Conservation (phyloP, 2,113 vertebrate genomes). For the Electrona antarctica region DNA sequence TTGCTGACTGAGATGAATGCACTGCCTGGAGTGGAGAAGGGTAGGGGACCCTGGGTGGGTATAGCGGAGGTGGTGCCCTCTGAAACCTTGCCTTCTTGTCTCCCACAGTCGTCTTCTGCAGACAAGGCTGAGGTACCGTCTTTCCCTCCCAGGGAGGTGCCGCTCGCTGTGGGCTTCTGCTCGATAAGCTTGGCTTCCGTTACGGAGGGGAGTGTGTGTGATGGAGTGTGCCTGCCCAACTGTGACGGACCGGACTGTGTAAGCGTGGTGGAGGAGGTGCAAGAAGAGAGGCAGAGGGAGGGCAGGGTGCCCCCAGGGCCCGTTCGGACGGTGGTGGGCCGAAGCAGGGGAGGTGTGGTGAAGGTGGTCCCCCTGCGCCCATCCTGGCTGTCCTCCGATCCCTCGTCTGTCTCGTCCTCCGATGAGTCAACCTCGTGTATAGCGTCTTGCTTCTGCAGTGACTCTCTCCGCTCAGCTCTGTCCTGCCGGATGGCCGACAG, state of each 20-base stretch:
- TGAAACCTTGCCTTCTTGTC: conserved; percentile 30
- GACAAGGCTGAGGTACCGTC: conserved; percentile 28
- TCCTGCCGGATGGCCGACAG: conserved; percentile 90
- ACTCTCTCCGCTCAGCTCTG: conserved; percentile 91
- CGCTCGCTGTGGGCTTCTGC: conserved; percentile 11
- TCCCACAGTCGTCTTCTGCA: conserved; percentile 17
- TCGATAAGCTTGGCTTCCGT: conserved; percentile 26
- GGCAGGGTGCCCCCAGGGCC: conserved; percentile 62
- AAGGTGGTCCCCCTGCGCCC: conserved; percentile 72
- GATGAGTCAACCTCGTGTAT: conserved; percentile 96
- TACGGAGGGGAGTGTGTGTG: conserved; percentile 16
- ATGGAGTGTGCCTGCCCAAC: conserved; percentile 28
- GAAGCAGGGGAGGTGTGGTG: conserved; percentile 77
- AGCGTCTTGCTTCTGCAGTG: conserved; percentile 95
- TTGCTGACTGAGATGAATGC: conserved; percentile 77
- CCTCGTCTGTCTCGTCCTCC: conserved; percentile 93
- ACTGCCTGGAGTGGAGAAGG: conserved; percentile 78
- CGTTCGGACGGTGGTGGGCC: conserved; percentile 69
- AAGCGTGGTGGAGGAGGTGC: conserved; percentile 56
- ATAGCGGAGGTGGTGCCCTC: conserved; percentile 35
- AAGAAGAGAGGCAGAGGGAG: conserved; percentile 65
- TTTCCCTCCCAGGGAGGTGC: conserved; percentile 9
- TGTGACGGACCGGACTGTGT: conserved; percentile 51
- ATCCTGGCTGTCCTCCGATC: conserved; percentile 89
- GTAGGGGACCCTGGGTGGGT: conserved; percentile 52